Conservation (phyloP, 2,888 invertebrate genomes). For the Nezara viridula region DNA sequence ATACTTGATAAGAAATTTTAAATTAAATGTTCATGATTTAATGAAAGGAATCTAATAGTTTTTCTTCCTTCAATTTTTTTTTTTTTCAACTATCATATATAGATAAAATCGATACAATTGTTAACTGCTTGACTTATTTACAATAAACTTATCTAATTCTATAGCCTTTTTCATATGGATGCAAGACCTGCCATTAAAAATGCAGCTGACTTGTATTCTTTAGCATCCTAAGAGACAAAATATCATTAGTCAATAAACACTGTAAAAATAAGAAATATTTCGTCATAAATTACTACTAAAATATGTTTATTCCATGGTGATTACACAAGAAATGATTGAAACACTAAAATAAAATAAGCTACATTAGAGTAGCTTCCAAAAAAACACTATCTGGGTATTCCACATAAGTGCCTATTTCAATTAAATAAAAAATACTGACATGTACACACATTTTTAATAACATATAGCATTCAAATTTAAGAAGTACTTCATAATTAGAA, state of each 20-base stretch:
- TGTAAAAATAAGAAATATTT: neutral
- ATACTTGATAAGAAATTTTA: neutral
- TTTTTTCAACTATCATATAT: neutral
- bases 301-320: neutral
- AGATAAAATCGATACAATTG: neutral
- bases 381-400: too few relatives aligned
- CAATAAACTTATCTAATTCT: constrained; percentile 89
- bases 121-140: constrained; percentile 61
- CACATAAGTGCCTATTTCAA: too few relatives aligned
- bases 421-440: too few relatives aligned
- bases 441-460: too few relatives aligned
- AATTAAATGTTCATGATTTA: neutral
- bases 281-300: neutral
- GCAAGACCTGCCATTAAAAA: constrained; percentile 85
- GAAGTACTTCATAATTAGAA: too few relatives aligned
- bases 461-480: too few relatives aligned
- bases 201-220: constrained; percentile 81
- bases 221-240: constrained; percentile 77
- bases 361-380: too few relatives aligned
- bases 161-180: constrained; percentile 93
- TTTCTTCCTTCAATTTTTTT: neutral
- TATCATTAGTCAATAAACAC: neutral
- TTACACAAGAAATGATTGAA: neutral
- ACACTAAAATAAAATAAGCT: too few relatives aligned
- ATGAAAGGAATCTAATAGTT: neutral